Evolutionary conservation across 1,140 invertebrate species (phyloP), one percentile per base, ranked within the genome.

Genomic region (Stegodyphus dumicola): DNA sequence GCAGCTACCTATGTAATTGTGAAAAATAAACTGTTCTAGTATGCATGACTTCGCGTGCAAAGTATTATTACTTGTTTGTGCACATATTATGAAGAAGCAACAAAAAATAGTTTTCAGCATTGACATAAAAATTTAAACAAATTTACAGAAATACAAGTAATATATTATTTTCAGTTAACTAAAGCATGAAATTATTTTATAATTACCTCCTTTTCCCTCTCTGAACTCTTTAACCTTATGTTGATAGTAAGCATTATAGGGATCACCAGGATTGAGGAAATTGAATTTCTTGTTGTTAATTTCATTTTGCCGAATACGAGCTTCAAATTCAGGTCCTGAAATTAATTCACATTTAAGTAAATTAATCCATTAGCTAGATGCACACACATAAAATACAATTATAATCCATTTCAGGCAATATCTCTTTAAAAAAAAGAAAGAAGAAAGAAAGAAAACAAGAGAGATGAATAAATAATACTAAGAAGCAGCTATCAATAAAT

Each of bases 191-290:
- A 1, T 33, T 33, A 33, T 33, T 33, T 33, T 3, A 33, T n/a
- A 85, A 65, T 74, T 77, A 87, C 79, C 60, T 33, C 69, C 88
- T 87, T 95, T 96, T 60, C 96, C 96, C 90, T 98, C 97, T 87
- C 94, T 94, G 89, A 98, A 97, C 89, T 99, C 97, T 90, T 96
- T 97, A 49, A 99, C 98, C 92, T 99, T 99, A 90, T 99, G 96
- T 88, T 98, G 95, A 92, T 99, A 99, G 89, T 99, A 99, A 0
- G 97, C 97, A 94, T 99, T 96, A 90, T 99, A 99, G 0, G 99
- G 98, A 92, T 99, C 98, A 2, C 96, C 96, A 86, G 94, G 92
- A 89, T 96, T 98, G n/a, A 99, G 92, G 90, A 99, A 99, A 90
- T 97, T 97, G 89, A 99, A 99, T 90, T 99, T 99, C 3, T 97